A percentile compares a stretch with the other conserved stretches of the same genome.
These are phyloP conservation scores for Megalurothrips usitatus DNA, from an alignment of 2,888 invertebrate species.

Conservation along the genomic window DNA sequence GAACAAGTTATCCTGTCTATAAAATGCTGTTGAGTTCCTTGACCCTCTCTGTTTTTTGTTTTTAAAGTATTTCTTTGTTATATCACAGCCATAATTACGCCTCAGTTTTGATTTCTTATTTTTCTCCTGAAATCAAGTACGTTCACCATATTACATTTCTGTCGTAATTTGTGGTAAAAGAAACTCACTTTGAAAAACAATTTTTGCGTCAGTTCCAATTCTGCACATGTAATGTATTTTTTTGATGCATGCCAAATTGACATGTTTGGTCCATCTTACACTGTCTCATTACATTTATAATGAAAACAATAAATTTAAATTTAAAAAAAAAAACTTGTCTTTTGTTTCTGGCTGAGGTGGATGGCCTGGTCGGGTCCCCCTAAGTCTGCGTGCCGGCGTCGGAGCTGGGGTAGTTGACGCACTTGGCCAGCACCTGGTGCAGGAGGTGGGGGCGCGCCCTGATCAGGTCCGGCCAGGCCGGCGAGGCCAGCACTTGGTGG, in stretches of 20 bases:
- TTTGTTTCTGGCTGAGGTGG: no score
- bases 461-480: not conserved
- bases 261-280: not conserved
- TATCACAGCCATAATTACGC: no score
- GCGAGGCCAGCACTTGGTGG: not conserved
- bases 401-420: not conserved
- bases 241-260: not conserved
- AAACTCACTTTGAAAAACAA: not conserved
- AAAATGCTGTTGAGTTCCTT: no score
- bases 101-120: not conserved
- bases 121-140: no score
- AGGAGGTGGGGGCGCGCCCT: not conserved
- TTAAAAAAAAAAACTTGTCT: not conserved
- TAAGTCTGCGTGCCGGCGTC: not conserved
- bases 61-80: no score
- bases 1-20: not conserved
- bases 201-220: not conserved
- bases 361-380: no score
- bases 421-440: not conserved
- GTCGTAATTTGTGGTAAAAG: no score
- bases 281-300: not conserved
- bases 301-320: not conserved
- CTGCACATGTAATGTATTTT: conserved; percentile 2
- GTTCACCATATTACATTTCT: no score
- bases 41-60: no score